Conservation (phyloP, 1,140 invertebrate species). For the Odontomachus brunneus region DNA sequence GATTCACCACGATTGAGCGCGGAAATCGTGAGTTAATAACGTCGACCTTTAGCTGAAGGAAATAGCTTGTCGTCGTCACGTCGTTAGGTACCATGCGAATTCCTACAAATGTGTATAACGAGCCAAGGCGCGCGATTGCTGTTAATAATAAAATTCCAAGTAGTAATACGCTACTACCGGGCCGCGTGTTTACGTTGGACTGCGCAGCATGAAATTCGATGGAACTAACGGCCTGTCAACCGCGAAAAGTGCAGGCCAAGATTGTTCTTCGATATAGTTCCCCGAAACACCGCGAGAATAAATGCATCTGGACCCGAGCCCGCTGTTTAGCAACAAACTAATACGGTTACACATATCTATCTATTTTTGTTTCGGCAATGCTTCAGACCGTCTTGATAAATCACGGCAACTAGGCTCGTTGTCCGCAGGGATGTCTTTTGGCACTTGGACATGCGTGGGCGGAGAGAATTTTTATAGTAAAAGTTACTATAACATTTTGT, state of each 20-base stretch:
- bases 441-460: not conserved
- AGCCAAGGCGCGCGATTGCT: conserved; percentile 21
- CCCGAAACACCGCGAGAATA: not conserved
- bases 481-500: no score
- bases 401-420: not conserved
- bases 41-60: not conserved
- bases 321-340: conserved; percentile 27
- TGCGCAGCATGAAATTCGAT: not conserved
- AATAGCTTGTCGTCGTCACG: not conserved
- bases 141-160: conserved; percentile 27
- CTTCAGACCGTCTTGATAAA: conserved; percentile 14
- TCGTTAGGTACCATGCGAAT: not conserved
- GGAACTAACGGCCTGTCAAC: not conserved
- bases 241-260: not conserved
- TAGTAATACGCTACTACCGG: not conserved
- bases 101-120: not conserved
- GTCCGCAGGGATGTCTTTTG: not conserved
- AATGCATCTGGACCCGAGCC: conserved; percentile 26
- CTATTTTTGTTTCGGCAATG: not conserved
- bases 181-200: not conserved
- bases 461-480: no score
- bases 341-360: not conserved
- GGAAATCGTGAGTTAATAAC: conserved; percentile 7
- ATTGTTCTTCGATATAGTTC: not conserved
- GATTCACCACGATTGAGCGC: not conserved